Evolutionary conservation across 2,797 vertebrate species (phyloP).

Genomic region (Pipistrellus pipistrellus): DNA sequence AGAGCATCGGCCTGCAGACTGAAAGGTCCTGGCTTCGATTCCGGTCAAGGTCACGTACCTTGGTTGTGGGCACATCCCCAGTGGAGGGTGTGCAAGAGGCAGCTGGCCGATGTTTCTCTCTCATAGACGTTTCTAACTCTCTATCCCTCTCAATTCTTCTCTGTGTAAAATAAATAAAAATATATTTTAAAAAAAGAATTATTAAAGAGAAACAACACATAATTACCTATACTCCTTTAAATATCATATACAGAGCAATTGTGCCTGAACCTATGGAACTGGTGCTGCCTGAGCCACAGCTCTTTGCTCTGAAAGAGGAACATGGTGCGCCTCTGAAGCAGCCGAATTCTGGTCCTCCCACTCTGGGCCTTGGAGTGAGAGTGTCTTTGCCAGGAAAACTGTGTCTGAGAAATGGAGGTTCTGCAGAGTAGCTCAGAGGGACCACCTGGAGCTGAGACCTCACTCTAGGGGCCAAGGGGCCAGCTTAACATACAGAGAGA

Average conservation of each 20-base stretch:
- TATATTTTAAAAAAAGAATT: too few relatives aligned
- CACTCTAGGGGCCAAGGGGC: not conserved
- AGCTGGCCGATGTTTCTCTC: too few relatives aligned
- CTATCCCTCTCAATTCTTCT: too few relatives aligned
- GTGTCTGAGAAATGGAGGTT: not conserved
- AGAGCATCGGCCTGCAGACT: too few relatives aligned
- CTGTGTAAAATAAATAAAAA: too few relatives aligned
- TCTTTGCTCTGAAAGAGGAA: not conserved
- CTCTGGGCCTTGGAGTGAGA: not conserved
- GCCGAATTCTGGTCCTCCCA: fast-evolving
- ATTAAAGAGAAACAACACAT: too few relatives aligned
- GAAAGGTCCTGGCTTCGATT: too few relatives aligned
- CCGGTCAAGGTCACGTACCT: too few relatives aligned
- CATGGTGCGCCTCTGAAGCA: fast-evolving
- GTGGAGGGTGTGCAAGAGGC: too few relatives aligned
- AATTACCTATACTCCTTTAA: too few relatives aligned
- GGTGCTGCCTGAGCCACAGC: not conserved
- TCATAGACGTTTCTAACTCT: too few relatives aligned
- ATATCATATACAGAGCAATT: not conserved
- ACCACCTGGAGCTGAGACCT: not conserved
- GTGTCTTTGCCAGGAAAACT: not conserved
- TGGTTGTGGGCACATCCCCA: too few relatives aligned
- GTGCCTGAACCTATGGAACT: not conserved
- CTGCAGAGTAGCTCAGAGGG: not conserved
- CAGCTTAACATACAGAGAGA: not conserved